Base-by-base conservation (phyloP, 2,888 invertebrate genomes). In the Meloe dianella region DNA sequence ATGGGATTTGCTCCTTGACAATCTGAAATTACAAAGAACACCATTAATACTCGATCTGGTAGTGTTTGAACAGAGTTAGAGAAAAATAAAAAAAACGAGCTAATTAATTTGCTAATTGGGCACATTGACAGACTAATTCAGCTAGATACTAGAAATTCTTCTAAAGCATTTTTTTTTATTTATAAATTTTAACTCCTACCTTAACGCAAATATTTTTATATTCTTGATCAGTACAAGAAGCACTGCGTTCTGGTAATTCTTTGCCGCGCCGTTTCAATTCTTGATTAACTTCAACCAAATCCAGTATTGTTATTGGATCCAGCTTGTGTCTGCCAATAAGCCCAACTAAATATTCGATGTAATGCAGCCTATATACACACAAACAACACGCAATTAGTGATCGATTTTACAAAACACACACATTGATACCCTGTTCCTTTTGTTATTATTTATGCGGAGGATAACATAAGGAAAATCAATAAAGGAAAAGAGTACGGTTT, bases 331-430 rank as follows among this genome's bases (percentile, higher is more conserved):
- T 89, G 84, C 92, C 92, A 85, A 97, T 93, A 84, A 92, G 88
- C 79, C 89, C 90, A 82, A 96, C 95, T 88, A 98, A 89, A 87
- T 97, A 96, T 87, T 97, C 97, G 84, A 96, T 91, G 89, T 96
- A 97, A 88, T 97, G 97, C 82, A 89, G 87, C 89, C 97, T 97
- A 88, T 81, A 86, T 85, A 82, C 35, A 58, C 41, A 61, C 60
- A 63, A 60, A 70, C 57, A 54, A 57, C 60, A 54, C 54, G 14
- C 54, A 12, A 54, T 54, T 54, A 54, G 54, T 54, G 9, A 8
- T 20, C 41, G 6, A 22, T 20, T 24, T 54, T 54, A 24, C 54
- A 54, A 51, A 64, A 58, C 20, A 54, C 63, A 54, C 24, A 58
- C 22, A 58, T 17, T 60, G 51, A 60, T 66, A 67, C 57, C 67